Evolutionary conservation across 1,140 invertebrate genomes (phyloP).

Genomic region (Megathymus violae): DNA sequence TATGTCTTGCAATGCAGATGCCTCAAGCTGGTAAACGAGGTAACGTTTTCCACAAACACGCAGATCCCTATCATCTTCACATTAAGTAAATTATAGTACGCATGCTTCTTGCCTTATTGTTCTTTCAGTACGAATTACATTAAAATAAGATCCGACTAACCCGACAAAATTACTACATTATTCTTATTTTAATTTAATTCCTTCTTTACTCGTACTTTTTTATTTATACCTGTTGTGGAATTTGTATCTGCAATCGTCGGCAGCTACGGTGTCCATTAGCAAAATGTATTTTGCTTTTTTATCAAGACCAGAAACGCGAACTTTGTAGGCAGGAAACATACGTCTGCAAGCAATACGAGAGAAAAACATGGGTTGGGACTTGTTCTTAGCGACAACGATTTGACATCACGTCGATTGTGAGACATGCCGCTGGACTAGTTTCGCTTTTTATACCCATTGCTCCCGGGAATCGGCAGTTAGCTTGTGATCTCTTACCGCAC

Average conservation of each 20-base stretch:
- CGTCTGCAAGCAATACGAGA: constrained; percentile 89
- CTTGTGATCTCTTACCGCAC: constrained; percentile 77
- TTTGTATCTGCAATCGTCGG: constrained; percentile 97
- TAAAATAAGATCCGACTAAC: constrained; percentile 71
- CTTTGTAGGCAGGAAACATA: constrained; percentile 97
- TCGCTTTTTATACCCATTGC: constrained; percentile 67
- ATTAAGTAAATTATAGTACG: constrained; percentile 63
- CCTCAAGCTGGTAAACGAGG: constrained; percentile 21
- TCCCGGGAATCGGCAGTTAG: constrained; percentile 63
- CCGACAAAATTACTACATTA: constrained; percentile 47
- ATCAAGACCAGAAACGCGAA: constrained; percentile 95
- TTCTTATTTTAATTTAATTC: constrained; percentile 82
- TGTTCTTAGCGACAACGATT: constrained; percentile 83
- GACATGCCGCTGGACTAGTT: constrained; percentile 74
- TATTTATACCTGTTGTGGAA: constrained; percentile 94
- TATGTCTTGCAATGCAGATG: constrained; percentile 19
- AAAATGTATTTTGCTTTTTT: constrained; percentile 97
- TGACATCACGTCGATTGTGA: constrained; percentile 80
- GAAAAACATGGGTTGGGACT: constrained; percentile 85
- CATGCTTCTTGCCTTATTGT: constrained; percentile 86
- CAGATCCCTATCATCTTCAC: constrained; percentile 67
- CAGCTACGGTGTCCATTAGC: constrained; percentile 96
- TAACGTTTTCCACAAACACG: constrained; percentile 44
- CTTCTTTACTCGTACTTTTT: constrained; percentile 53
- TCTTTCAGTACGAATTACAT: constrained; percentile 72